These are phyloP conservation scores for Rosalia funebris DNA, from an alignment of 2,888 invertebrate species.

Conservation along the genomic window DNA sequence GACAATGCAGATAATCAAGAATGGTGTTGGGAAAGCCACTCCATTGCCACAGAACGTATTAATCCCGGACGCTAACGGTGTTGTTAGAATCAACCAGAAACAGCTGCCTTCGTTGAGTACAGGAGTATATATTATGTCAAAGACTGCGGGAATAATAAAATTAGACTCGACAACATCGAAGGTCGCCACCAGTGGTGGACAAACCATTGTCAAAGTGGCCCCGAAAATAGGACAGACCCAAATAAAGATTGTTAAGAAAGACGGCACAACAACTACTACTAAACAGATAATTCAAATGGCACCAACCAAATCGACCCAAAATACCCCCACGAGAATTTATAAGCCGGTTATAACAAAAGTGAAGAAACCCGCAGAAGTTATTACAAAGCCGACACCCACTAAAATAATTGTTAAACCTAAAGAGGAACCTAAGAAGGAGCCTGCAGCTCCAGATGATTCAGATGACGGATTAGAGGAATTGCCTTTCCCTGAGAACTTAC, in stretches of 20 bases:
- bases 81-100: slow-evolving; percentile 79
- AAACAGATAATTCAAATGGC: slow-evolving; percentile 50
- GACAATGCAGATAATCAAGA: slow-evolving; percentile 37
- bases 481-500: slow-evolving; percentile 70
- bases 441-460: slow-evolving; percentile 56
- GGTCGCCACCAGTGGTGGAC: slow-evolving; percentile 60
- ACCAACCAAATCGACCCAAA: slow-evolving; percentile 32
- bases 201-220: slow-evolving; percentile 63
- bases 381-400: slow-evolving; percentile 30
- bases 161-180: slow-evolving; percentile 68
- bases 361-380: slow-evolving; percentile 40
- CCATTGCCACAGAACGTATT: slow-evolving; percentile 59
- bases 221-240: slow-evolving; percentile 66
- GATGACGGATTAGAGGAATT: slow-evolving; percentile 73
- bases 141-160: slow-evolving; percentile 79
- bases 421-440: slow-evolving; percentile 33
- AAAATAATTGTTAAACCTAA: slow-evolving; percentile 32
- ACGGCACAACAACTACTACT: slow-evolving; percentile 47
- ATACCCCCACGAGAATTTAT: slow-evolving; percentile 30
- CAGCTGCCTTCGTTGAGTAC: slow-evolving; percentile 73
- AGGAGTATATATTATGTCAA: slow-evolving; percentile 81
- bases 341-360: slow-evolving; percentile 35
- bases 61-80: slow-evolving; percentile 72
- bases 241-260: slow-evolving; percentile 64
- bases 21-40: slow-evolving; percentile 48